A percentile compares a stretch with the other conserved stretches of the same genome.
Conservation (phyloP, 1,140 invertebrate species). For the Sarcophaga peregrina region DNA sequence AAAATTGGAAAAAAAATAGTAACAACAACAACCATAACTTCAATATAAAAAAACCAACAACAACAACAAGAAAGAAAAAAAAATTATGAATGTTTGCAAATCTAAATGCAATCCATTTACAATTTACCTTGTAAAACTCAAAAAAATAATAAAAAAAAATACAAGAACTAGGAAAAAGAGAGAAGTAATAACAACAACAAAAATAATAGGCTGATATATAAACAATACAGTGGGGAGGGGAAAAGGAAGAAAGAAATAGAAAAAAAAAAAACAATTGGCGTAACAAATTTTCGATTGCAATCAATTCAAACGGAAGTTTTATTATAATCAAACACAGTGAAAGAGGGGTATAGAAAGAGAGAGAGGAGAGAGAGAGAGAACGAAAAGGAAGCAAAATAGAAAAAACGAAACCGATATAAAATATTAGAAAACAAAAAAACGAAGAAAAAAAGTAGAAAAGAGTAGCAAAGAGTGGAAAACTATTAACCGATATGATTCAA, state of each 20-base stretch:
- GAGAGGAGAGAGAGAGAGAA: neutral
- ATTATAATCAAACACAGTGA: neutral
- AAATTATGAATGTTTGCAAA: constrained; percentile 14
- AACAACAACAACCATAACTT: too few species aligned
- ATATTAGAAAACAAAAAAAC: too few species aligned
- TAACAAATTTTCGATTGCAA: constrained; percentile 14
- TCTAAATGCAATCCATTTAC: constrained; percentile 15
- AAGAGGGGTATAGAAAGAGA: neutral
- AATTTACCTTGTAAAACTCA: constrained; percentile 10
- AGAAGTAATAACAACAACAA: too few species aligned
- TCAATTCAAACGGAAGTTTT: constrained; percentile 22
- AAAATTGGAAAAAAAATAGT: too few species aligned
- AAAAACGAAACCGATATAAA: too few species aligned
- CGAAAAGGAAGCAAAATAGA: neutral
- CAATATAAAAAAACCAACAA: too few species aligned
- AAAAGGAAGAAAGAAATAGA: neutral
- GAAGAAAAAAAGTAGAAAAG: too few species aligned
- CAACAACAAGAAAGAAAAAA: neutral
- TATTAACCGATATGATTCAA: too few species aligned
- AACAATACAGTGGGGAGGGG: too few species aligned
- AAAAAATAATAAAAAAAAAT: neutral
- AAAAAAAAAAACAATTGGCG: constrained; percentile 4
- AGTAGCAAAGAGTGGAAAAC: too few species aligned
- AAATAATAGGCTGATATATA: too few species aligned
- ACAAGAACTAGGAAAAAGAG: neutral